Percentiles rank a stretch among this genome's conserved stretches.
Conservation (phyloP, 2,113 vertebrate species). For the Pseudopipra pipra region DNA sequence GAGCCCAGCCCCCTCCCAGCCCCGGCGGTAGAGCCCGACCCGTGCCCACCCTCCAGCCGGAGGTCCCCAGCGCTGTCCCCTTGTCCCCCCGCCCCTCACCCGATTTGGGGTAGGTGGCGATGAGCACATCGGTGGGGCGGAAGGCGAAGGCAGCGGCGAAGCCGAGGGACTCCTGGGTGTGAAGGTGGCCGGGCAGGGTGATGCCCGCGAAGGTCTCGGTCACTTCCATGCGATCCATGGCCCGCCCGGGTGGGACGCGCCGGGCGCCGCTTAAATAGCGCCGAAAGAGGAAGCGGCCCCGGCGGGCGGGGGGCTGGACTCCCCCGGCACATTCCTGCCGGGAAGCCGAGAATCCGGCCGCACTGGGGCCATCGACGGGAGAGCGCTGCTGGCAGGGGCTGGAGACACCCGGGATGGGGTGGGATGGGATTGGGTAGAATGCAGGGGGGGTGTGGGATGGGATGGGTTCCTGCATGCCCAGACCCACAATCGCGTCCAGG, state of each 20-base stretch:
- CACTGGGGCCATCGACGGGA: constrained; percentile 7
- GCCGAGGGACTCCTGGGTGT: constrained; percentile 77
- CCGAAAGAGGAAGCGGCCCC: constrained; percentile 38
- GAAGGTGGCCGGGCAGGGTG: constrained; percentile 80
- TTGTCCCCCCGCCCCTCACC: constrained; percentile 61
- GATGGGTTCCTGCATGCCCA: background rate
- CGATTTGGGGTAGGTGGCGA: constrained; percentile 86
- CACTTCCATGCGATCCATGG: constrained; percentile 78
- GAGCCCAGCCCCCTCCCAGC: background rate
- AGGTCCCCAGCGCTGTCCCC: background rate
- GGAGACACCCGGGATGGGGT: background rate
- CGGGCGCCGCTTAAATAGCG: constrained; percentile 12
- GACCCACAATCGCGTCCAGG: rapidly evolving
- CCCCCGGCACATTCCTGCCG: constrained; percentile 27
- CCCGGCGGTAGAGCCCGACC: background rate
- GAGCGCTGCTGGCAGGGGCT: background rate
- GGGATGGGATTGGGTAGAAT: background rate
- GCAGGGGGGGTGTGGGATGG: no score
- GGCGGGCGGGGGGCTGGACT: background rate
- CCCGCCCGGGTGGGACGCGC: background rate
- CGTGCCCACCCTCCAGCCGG: no score
- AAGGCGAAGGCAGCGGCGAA: constrained; percentile 75
- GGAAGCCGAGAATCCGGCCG: background rate
- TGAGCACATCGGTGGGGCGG: constrained; percentile 76
- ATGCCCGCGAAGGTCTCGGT: constrained; percentile 75